phyloP scores from a whole-genome alignment of 1,140 invertebrate genomes.

The Halictus rubicundus region DNA sequence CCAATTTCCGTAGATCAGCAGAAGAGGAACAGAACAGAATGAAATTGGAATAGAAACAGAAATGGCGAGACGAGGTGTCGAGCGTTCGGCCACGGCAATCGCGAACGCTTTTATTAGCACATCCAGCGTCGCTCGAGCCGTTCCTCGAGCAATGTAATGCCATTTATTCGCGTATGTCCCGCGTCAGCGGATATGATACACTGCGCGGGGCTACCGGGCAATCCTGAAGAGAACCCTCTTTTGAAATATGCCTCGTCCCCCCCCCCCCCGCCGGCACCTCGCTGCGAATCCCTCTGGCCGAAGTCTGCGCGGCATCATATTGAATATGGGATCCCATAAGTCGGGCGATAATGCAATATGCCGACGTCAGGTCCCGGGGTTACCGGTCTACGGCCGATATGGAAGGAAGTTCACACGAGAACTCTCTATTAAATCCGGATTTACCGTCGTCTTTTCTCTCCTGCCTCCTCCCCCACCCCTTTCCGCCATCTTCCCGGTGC shows the following conservation, averaged over 20 bases:
- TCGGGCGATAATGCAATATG: conserved; percentile 73
- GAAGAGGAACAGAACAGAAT: too few relatives aligned
- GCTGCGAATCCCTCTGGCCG: conserved; percentile 22
- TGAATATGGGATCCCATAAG: conserved; percentile 74
- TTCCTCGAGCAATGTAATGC: too few relatives aligned
- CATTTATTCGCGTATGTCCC: background rate
- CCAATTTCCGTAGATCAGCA: background rate
- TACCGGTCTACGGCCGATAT: conserved; percentile 40
- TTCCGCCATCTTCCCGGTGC: background rate
- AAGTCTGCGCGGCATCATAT: conserved; percentile 60
- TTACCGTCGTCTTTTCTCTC: conserved; percentile 49
- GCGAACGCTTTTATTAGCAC: too few relatives aligned
- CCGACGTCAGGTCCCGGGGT: conserved; percentile 67
- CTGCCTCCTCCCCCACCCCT: background rate
- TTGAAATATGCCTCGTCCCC: conserved; percentile 37
- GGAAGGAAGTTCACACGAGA: conserved; percentile 35
- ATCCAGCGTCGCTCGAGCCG: too few relatives aligned
- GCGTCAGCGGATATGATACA: conserved; percentile 11
- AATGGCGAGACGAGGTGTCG: too few relatives aligned
- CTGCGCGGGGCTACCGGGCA: background rate
- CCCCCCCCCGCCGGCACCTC: background rate
- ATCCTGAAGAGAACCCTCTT: background rate
- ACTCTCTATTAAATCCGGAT: conserved; percentile 70
- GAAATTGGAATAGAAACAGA: too few relatives aligned
- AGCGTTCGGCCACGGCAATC: too few relatives aligned